Percentiles rank a stretch among this genome's conserved stretches.
Conservation (phyloP, 2,888 invertebrate genomes). For the Plemyria rubiginata region DNA sequence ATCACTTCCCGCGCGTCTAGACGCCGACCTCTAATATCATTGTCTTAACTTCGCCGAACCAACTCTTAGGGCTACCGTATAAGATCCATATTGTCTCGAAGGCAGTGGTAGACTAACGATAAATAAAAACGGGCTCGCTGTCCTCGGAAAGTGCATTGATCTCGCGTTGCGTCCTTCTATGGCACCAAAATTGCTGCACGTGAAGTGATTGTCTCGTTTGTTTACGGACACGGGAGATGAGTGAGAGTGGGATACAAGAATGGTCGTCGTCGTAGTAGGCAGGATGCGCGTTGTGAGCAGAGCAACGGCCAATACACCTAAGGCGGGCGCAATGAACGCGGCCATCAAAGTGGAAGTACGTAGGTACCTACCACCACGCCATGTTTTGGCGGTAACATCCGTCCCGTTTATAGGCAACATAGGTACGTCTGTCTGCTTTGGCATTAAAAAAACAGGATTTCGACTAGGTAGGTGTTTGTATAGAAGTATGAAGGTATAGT, state of each 20-base stretch:
- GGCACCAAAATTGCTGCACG: slow-evolving; percentile 81
- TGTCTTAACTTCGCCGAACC: slow-evolving; percentile 51
- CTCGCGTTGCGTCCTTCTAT: slow-evolving; percentile 80
- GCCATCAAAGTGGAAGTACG: slow-evolving; percentile 66
- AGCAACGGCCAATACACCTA: slow-evolving; percentile 80
- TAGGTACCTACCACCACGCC: slow-evolving; percentile 62
- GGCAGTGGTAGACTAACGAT: slow-evolving; percentile 61
- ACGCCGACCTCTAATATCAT: slow-evolving; percentile 59
- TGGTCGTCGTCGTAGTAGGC: slow-evolving; percentile 78
- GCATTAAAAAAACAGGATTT: slow-evolving; percentile 3
- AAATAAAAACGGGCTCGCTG: slow-evolving; percentile 79
- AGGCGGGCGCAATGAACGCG: slow-evolving; percentile 81
- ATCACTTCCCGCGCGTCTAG: slow-evolving; percentile 79
- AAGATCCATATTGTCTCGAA: slow-evolving; percentile 67
- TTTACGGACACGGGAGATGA: slow-evolving; percentile 50
- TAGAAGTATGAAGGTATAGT: background rate
- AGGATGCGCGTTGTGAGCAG: slow-evolving; percentile 79
- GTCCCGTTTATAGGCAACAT: background rate
- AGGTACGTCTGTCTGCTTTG: too few species aligned
- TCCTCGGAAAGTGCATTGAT: slow-evolving; percentile 85
- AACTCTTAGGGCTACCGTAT: slow-evolving; percentile 60
- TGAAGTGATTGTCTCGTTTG: slow-evolving; percentile 74
- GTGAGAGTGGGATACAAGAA: slow-evolving; percentile 72
- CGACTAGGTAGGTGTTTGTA: slow-evolving; percentile 8
- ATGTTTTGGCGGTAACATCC: slow-evolving; percentile 78